Evolutionary conservation across 2,113 vertebrate genomes (phyloP).

Genomic region (Lamprologus sp.): DNA sequence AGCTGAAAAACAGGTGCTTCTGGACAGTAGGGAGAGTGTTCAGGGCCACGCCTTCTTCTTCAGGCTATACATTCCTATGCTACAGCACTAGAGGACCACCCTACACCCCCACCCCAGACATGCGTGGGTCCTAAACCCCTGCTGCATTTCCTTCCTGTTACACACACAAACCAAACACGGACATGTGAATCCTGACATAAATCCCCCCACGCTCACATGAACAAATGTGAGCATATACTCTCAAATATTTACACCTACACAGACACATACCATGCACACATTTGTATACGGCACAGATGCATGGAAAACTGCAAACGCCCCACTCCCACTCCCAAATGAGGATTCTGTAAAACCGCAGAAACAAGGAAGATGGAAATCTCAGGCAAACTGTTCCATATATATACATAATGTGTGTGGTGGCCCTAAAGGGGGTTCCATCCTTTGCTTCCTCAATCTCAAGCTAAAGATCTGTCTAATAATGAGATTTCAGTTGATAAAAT

Average conservation of each 20-base stretch:
- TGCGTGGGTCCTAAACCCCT: constrained; percentile 13
- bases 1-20: constrained; percentile 62
- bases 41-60: constrained; percentile 28
- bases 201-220: not conserved
- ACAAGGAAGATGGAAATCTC: not conserved
- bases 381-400: not conserved
- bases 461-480: not conserved
- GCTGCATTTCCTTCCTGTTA: constrained; percentile 36
- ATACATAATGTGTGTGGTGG: not conserved
- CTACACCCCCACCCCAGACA: not conserved
- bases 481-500: not conserved
- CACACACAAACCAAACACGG: not conserved
- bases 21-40: constrained; percentile 33
- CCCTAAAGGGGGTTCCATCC: not conserved
- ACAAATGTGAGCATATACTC: not conserved
- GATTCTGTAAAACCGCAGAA: not conserved
- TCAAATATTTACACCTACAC: not conserved
- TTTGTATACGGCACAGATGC: not conserved
- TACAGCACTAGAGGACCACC: not conserved
- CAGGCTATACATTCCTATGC: constrained; percentile 56
- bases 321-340: not conserved
- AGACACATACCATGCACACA: not conserved
- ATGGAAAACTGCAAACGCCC: not conserved
- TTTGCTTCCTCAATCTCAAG: not conserved
- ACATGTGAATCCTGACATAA: constrained; percentile 2